A percentile compares a stretch with the other conserved stretches of the same genome.
These are phyloP conservation scores for Macropis europaea DNA, from an alignment of 2,888 invertebrate genomes.

Conservation along the genomic window DNA sequence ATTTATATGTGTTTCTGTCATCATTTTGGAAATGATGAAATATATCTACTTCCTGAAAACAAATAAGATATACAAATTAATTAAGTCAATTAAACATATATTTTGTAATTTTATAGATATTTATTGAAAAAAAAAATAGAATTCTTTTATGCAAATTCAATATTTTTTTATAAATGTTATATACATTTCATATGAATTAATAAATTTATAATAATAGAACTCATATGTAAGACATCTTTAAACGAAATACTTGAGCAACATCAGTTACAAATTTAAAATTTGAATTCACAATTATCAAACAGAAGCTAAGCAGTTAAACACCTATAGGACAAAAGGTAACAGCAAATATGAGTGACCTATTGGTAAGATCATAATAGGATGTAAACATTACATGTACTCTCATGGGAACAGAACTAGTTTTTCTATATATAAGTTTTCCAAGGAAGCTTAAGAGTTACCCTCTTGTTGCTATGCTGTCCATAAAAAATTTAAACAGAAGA, in stretches of 20 bases:
- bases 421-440: constrained; percentile 43
- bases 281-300: background rate
- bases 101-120: background rate
- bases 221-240: background rate
- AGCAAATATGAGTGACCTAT: constrained; percentile 47
- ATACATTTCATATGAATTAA: too few relatives aligned
- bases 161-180: too few relatives aligned
- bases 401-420: constrained; percentile 47
- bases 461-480: constrained; percentile 2
- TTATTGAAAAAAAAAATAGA: background rate
- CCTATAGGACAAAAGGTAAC: constrained; percentile 29
- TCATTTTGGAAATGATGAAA: constrained; percentile 82
- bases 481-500: constrained; percentile 36
- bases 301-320: background rate
- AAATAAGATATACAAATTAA: background rate
- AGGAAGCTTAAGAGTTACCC: constrained; percentile 18
- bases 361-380: constrained; percentile 26
- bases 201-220: background rate
- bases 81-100: background rate
- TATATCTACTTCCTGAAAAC: constrained; percentile 67
- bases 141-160: background rate
- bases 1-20: constrained; percentile 88
- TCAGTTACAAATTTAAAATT: background rate
- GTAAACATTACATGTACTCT: constrained; percentile 41
- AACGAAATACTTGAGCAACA: background rate